phyloP scores from a whole-genome alignment of 2,888 invertebrate species.

The Cyclophora albipunctata region DNA sequence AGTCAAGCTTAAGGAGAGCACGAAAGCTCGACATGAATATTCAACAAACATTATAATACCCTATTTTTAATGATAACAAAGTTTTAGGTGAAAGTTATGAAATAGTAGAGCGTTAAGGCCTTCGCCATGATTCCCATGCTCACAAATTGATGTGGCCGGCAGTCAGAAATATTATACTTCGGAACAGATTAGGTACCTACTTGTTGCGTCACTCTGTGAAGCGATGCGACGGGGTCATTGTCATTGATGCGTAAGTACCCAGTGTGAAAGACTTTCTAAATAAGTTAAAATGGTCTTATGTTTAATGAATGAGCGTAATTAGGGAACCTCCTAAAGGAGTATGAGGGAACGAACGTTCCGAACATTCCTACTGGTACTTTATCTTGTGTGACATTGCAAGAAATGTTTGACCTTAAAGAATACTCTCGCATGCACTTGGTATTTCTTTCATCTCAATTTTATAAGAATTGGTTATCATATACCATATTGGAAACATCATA shows the following conservation, averaged over 20 bases:
- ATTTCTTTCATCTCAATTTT: too few relatives aligned
- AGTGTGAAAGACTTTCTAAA: slow-evolving; percentile 18
- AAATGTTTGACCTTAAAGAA: too few relatives aligned
- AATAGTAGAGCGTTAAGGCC: slow-evolving; percentile 13
- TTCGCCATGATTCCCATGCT: slow-evolving; percentile 19
- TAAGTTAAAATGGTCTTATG: slow-evolving; percentile 13
- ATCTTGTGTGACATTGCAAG: too few relatives aligned
- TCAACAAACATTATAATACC: not conserved
- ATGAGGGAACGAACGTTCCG: too few relatives aligned
- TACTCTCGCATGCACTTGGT: too few relatives aligned
- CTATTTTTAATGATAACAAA: not conserved
- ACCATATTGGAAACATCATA: too few relatives aligned
- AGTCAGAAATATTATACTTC: slow-evolving; percentile 19
- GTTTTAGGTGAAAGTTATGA: slow-evolving; percentile 6
- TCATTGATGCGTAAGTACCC: slow-evolving; percentile 30
- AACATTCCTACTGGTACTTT: too few relatives aligned
- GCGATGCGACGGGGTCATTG: slow-evolving; percentile 38
- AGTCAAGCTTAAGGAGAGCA: too few relatives aligned
- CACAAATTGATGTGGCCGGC: slow-evolving; percentile 16
- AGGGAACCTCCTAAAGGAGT: not conserved
- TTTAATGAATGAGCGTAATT: slow-evolving; percentile 8
- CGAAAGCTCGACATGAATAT: too few relatives aligned
- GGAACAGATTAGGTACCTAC: slow-evolving; percentile 14
- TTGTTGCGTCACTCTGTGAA: slow-evolving; percentile 27
- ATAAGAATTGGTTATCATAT: too few relatives aligned